phyloP scores from a whole-genome alignment of 2,888 invertebrate genomes.

The Sipha maydis region DNA sequence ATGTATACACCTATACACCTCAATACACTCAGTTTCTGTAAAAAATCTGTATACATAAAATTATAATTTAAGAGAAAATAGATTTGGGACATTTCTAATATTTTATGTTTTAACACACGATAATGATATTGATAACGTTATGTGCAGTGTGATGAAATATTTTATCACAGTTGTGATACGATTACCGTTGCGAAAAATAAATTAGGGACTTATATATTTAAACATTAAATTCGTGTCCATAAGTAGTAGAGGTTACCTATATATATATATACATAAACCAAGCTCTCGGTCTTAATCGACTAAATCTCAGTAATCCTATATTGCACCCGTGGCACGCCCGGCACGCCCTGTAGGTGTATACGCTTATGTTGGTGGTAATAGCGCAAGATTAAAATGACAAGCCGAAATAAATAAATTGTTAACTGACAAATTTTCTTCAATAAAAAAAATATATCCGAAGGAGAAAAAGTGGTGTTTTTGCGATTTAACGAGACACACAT shows the following conservation, averaged over 20 bases:
- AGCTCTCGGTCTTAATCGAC: conserved; percentile 11
- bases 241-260: background rate
- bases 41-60: no score
- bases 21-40: no score
- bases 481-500: no score
- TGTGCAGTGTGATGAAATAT: background rate
- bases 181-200: background rate
- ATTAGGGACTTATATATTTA: background rate
- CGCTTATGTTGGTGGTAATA: background rate
- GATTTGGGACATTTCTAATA: no score
- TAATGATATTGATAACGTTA: background rate
- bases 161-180: no score
- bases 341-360: conserved; percentile 23
- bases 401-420: background rate
- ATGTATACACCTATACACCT: no score
- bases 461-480: background rate
- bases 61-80: no score
- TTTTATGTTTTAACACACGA: no score
- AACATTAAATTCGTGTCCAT: background rate
- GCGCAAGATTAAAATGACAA: conserved; percentile 1
- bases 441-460: background rate
- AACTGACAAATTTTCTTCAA: background rate
- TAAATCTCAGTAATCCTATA: conserved; percentile 24
- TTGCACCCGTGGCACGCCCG: conserved; percentile 12
- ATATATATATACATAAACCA: background rate